Base-by-base conservation (phyloP, 1,140 invertebrate genomes). In the Dendrolimus kikuchii region DNA sequence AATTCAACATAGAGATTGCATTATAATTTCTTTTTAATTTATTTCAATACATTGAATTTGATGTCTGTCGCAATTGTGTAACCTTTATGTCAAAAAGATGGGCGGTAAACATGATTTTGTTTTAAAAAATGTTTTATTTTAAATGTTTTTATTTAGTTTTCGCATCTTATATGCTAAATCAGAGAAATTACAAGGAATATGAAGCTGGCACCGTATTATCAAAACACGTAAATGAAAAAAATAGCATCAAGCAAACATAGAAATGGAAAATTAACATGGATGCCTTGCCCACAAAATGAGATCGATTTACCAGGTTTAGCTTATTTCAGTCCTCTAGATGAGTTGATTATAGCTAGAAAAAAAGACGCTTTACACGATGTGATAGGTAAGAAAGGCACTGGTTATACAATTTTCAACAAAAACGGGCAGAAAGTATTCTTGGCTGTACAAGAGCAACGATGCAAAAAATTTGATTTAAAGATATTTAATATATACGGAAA, bases 401-500 rank as follows among this genome's bases (percentile, higher is more conserved):
- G 62, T 5, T 76, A 74, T 55, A 78, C 71, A 1, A 63, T 78
- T 5, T 73, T 65, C 40, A 76, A 78, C 41, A 69, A 61, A 9
- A 8, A 57, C 42, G 71, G 74, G 0, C 60, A 79, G 39, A 79
- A 77, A 52, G 66, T 77, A 5, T 77, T 79, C 52, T 37, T 79
- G 36, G 74, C 66, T 4, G 63, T 71, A 0, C 54, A 66, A 46
- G 60, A 69, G 6, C 64, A 62, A 36, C 46, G 37, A 0, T 46
- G 47, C 9, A 51, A 41, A 23, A 60, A 62, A 37, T 66, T 64
- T 41, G 50, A 63, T 41, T 51, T 79, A 0, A 72, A 65, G 52
- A 60, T 77, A 9, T 79, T 63, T 45, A 79, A 79, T 38, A 43
- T 49, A 37, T 79, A 79, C 37, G 77, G 74, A 5, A 79, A 79